A percentile compares a stretch with the other conserved stretches of the same genome.
These are phyloP conservation scores for Zeus faber DNA, from an alignment of 2,113 vertebrate species.

Conservation along the genomic window DNA sequence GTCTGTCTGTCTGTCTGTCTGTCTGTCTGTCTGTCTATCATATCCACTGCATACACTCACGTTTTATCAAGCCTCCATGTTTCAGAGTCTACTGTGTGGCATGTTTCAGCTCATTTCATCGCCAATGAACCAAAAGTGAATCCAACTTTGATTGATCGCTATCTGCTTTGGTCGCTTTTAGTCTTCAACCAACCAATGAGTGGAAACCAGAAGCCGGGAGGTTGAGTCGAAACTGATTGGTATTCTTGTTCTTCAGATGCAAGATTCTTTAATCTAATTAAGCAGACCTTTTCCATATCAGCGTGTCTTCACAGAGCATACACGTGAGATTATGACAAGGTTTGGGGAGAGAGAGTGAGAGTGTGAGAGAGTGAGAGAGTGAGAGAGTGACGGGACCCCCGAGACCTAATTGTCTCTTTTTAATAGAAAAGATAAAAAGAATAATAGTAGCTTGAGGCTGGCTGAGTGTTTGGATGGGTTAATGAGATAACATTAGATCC, in stretches of 20 bases:
- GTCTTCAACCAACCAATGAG: background rate
- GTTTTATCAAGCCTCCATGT: too few relatives aligned
- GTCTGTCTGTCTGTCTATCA: too few relatives aligned
- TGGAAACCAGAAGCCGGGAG: too few relatives aligned
- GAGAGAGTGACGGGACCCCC: slow-evolving; percentile 27
- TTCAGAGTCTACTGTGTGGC: too few relatives aligned
- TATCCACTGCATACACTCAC: too few relatives aligned
- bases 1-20: too few relatives aligned
- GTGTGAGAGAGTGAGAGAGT: too few relatives aligned
- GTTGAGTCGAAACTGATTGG: slow-evolving; percentile 14
- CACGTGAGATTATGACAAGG: slow-evolving; percentile 20
- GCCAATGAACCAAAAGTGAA: background rate
- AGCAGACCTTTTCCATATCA: slow-evolving; percentile 8
- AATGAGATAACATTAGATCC: slow-evolving; percentile 57
- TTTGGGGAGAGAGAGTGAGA: background rate
- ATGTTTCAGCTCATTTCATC: too few relatives aligned
- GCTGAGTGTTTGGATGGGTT: slow-evolving; percentile 46
- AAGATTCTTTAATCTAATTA: slow-evolving; percentile 11
- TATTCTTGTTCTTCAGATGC: slow-evolving; percentile 11
- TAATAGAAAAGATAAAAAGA: slow-evolving; percentile 60
- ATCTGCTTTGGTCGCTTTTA: background rate
- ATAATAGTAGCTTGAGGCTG: slow-evolving; percentile 55
- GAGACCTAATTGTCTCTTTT: slow-evolving; percentile 52
- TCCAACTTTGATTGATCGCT: background rate
- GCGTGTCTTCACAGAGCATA: slow-evolving; percentile 7